Evolutionary conservation across 2,797 vertebrate genomes (phyloP), one percentile per base, ranked within the genome.

Genomic region (Sus cebifrons): DNA sequence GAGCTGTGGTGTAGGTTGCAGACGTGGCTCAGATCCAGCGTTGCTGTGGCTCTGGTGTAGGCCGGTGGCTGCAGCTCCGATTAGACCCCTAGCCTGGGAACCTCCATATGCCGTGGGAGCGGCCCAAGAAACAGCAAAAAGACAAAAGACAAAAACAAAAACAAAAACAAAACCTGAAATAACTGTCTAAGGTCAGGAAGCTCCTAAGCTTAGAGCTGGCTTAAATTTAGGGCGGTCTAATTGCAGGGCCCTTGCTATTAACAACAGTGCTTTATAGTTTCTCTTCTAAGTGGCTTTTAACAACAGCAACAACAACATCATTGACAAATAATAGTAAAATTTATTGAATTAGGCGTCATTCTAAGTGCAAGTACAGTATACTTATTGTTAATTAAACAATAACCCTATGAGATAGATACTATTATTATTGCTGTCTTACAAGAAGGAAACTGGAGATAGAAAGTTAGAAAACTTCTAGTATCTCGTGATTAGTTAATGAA

Each of bases 251-350:
- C 29, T 77, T 58, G 54, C 67, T 90, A 94, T 92, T 85, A 86
- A 70, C 82, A 81, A 75, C 44, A 91, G 0, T 71, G 86, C 60
- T 95, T 85, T 83, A 56, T 2, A 70, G 58, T 44, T 85, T 88
- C 32, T n/a, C 29, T 96, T 92, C 74, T 58, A 94, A 79, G 54
- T 79, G 86, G 36, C 58, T 82, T 89, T 93, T 65, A 73, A 68
- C 21, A 84, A 64, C 67, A 68, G 25, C 8, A 68, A n/a, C 67
- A 64, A 32, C 16, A 68, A 15, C 36, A 49, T 3, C 65, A 83
- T 18, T 54, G 36, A 44, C 36, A 88, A 95, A 62, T 14, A n/a
- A 23, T n/a, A 29, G 54, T 79, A 58, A 8, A 71, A 17, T 56
- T 96, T 90, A 32, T 73, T 68, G 27, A 91, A 40, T 8, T 23